Base-by-base conservation (phyloP, 2,888 invertebrate species). In the Tromatobia lineatoria region DNA sequence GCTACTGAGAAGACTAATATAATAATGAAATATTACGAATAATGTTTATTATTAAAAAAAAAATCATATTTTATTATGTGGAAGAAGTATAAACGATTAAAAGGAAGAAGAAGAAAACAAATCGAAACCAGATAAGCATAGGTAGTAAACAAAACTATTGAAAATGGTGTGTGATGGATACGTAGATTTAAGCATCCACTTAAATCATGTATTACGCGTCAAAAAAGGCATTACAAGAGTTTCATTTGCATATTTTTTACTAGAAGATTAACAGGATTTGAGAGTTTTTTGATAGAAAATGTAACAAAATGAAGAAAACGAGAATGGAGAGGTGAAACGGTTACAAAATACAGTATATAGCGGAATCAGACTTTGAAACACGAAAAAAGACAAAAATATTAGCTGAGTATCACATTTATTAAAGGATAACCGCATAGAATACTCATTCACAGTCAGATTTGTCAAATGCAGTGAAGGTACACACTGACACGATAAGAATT, bases 61-160 rank as follows among this genome's bases (percentile, higher is more conserved):
- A 90, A 91, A 92, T 90, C 90, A 92, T 93, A 92, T 93, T 93
- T 93, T 93, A 93, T 92, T 93, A 93, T 93, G 90, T 91, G 90
- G 88, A 91, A 88, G 88, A 90, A 91, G 88, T 90, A 91, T 91
- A 90, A 90, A 90, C 89, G 89, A 91, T 90, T 89, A 90, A 91
- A 88, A 86, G 87, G 86, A 88, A 77, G 29, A 64, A 67, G 38
- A 59, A 64, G 66, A 66, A 52, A 74, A 57, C 78, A 85, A 86
- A 81, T 85, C 76, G 80, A 86, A 86, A 87, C 85, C 84, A 85
- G 85, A 87, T 87, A 79, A 88, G 87, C 88, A 87, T 89, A 88
- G 87, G 88, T 88, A 83, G 86, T 87, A 84, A 88, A 87, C 83
- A 81, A 87, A 85, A 85, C 79, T 86, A 87, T 84, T 85, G 83